Base-by-base conservation (phyloP, 2,888 invertebrate species). In the Thereva unica region DNA sequence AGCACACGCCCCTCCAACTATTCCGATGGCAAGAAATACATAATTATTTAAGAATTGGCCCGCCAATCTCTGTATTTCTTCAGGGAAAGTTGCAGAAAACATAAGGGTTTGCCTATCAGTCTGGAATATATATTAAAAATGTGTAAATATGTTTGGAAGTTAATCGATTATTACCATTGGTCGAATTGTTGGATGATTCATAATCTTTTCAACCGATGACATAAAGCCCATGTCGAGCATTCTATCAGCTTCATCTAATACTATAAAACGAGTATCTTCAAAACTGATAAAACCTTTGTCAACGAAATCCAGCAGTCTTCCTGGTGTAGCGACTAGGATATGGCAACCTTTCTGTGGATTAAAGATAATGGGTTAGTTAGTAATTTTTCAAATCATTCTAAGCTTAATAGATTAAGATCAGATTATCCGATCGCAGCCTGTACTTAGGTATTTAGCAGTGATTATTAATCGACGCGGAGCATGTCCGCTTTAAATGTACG, bases 211-310 rank as follows among this genome's bases (percentile, higher is more conserved):
- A 66, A 98, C 92, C 76, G 93, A 93, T 0, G 95, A 93, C 80
- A 97, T 94, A 82, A 99, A 99, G 75, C 99, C 99, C 98, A 99
- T 99, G 82, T 99, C 99, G 75, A 99, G 85, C 99, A 99, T 99
- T 67, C 99, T 89, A 83, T 99, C 99, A 4, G 99, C 99, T 82
- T 99, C 99, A 78, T 99, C 99, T 55, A 99, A 84, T 4, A 99
- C 96, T 67, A 98, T 85, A 78, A 89, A 98, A 74, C 90, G 89
- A 71, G 92, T 87, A 76, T 91, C 87, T 57, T 94, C 93, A 71
- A 99, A 88, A 0, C 93, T 92, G 68, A 99, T 89, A 75, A 93
- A 92, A 53, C 91, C 91, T 71, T 97, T 89, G 63, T 94, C 92
- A 70, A 98, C 89, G 86, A 99, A 96, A 78, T 99, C 98, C 10